Evolutionary conservation across 2,888 invertebrate species (phyloP).

Genomic region (Abrostola tripartita): DNA sequence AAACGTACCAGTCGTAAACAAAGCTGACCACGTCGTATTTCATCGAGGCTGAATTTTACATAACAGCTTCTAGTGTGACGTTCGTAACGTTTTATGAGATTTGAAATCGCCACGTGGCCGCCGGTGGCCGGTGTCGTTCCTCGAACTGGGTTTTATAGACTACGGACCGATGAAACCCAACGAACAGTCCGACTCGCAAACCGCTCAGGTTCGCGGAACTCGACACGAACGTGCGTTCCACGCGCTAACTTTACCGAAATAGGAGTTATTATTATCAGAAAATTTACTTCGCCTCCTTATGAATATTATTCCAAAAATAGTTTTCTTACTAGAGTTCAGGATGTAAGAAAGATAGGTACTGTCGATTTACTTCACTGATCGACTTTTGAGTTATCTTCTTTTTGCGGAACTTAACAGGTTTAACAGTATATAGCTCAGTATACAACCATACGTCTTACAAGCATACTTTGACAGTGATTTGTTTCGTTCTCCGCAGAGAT

Average conservation of each 20-base stretch:
- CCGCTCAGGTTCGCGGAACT: constrained; percentile 72
- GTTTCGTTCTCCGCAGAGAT: constrained; percentile 88
- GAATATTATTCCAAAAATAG: constrained; percentile 39
- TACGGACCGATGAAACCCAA: constrained; percentile 83
- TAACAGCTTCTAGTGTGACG: constrained; percentile 61
- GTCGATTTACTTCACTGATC: constrained; percentile 1
- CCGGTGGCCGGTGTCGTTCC: constrained; percentile 76
- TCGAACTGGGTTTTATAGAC: constrained; percentile 83
- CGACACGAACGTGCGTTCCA: constrained; percentile 46
- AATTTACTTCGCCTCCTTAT: constrained; percentile 36
- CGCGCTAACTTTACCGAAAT: constrained; percentile 50
- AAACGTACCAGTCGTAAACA: constrained; percentile 59
- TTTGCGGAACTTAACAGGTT: background rate
- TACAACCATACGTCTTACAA: background rate
- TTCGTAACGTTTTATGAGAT: constrained; percentile 72
- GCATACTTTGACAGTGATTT: constrained; percentile 17
- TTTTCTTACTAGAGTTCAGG: constrained; percentile 22
- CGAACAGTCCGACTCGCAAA: constrained; percentile 73
- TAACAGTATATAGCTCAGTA: background rate
- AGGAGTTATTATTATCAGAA: constrained; percentile 56
- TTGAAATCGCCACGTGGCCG: constrained; percentile 72
- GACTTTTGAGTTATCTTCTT: no score
- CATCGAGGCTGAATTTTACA: constrained; percentile 57
- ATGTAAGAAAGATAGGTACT: constrained; percentile 15
- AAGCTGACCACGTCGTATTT: constrained; percentile 62